Conservation (phyloP, 92 coral and sea anemone species). For the Micromussa lordhowensis region DNA sequence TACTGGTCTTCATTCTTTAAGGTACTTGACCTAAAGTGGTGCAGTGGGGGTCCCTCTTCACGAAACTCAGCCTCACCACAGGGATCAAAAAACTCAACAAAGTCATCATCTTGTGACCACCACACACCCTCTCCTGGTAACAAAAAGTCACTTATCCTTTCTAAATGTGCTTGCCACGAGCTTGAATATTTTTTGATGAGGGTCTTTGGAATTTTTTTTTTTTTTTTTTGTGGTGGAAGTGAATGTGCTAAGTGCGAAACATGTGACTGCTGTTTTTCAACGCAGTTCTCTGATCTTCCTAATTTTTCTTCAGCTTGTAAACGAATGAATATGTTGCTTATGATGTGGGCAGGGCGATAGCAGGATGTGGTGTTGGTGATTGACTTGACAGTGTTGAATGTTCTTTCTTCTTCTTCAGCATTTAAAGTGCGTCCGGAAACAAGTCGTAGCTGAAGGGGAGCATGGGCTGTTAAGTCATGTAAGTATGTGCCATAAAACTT, state of each 20-base stretch:
- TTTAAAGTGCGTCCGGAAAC: neutral
- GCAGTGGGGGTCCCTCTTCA: conserved; percentile 6
- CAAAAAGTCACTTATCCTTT: conserved; percentile 30
- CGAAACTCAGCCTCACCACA: neutral
- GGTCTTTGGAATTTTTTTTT: conserved; percentile 4
- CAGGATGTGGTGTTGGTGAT: too few species aligned
- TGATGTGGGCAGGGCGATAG: too few species aligned
- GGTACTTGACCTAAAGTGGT: conserved; percentile 34
- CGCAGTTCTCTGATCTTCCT: conserved; percentile 6
- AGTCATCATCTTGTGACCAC: conserved; percentile 17
- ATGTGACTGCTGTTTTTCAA: conserved; percentile 9
- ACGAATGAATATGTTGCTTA: too few species aligned
- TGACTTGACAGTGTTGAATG: too few species aligned
- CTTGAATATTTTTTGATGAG: neutral
- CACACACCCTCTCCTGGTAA: conserved; percentile 23
- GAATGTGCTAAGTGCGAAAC: conserved; percentile 21
- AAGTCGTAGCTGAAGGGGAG: neutral
- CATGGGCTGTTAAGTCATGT: conserved; percentile 2
- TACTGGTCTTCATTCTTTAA: conserved; percentile 2
- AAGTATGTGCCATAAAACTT: conserved; percentile 28
- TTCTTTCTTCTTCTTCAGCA: too few species aligned
- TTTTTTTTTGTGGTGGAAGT: conserved; percentile 29
- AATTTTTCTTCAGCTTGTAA: too few species aligned
- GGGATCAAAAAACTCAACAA: conserved; percentile 4
- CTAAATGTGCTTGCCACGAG: conserved; percentile 26